Evolutionary conservation across 2,797 vertebrate species (phyloP), one percentile per base, ranked within the genome.

Genomic region (Sebastes nivosus): DNA sequence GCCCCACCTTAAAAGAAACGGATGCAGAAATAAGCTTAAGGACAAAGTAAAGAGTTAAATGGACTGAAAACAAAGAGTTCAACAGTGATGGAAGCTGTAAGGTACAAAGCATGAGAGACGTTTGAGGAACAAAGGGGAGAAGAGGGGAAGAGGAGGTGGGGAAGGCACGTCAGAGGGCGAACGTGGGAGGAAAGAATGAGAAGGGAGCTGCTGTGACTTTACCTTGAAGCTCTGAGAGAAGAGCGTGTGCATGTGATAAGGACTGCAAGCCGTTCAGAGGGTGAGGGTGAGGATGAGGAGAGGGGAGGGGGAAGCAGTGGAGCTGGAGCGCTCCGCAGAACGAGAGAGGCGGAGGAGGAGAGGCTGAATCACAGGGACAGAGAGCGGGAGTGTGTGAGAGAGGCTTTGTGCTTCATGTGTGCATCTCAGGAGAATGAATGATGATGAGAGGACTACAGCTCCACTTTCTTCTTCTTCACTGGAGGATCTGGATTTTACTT

Each of bases 291-390:
- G 32, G 65, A 60, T 57, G 24, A 54, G 24, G 3, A 29, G 59
- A 32, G 70, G 60, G 65, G 75, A 42, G 69, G 46, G 65, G 72
- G 67, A 29, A 12, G 79, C 60, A 72, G 54, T 72, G 75, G 75
- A 87, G 83, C 77, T 66, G 81, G 67, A 88, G 84, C 27, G 14
- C 55, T 81, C 27, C 57, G 70, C 67, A 84, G 50, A 84, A 69
- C 16, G 32, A 82, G 81, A 82, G 75, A 77, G 67, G 68, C 14
- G 38, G 73, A 81, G 67, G 79, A 86, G 69, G 68, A 83, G 82
- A 81, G 83, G 80, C 70, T 88, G 90, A 89, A 88, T 85, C 84
- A 75, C 80, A 88, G 76, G 27, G 80, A 75, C 78, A 83, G 68
- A 84, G 86, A 83, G 79, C 66, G 30, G 46, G 72, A 82, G 81